Percentiles rank a stretch among this genome's conserved stretches.
Conservation (phyloP, 2,797 vertebrate species). For the Acipenser oxyrinchus region DNA sequence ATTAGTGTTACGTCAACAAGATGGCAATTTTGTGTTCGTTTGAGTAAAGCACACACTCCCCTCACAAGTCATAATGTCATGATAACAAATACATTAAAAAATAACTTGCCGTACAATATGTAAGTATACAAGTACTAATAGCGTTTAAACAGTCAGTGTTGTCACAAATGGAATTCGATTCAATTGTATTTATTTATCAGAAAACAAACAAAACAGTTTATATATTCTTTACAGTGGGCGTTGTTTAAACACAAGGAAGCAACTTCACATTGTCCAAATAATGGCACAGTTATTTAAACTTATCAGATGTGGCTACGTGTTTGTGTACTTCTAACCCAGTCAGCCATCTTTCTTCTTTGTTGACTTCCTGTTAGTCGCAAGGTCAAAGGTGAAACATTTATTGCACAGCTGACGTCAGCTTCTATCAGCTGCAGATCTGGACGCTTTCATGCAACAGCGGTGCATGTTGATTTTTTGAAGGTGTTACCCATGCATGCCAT, state of each 20-base stretch:
- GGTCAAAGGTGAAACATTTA: background rate
- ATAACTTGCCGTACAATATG: too few species aligned
- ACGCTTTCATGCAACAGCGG: too few species aligned
- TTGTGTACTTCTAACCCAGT: conserved; percentile 46
- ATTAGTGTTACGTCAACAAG: too few species aligned
- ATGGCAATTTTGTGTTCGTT: too few species aligned
- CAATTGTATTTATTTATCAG: background rate
- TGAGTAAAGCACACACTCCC: too few species aligned
- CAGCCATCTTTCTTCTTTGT: conserved; percentile 45
- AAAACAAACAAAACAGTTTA: background rate
- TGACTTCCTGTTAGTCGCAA: background rate
- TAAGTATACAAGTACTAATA: too few species aligned
- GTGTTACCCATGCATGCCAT: conserved; percentile 5
- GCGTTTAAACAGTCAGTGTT: too few species aligned
- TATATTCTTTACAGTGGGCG: background rate
- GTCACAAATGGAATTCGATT: background rate
- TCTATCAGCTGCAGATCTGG: background rate
- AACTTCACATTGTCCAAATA: conserved; percentile 36
- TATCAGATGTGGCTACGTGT: background rate
- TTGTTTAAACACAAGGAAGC: conserved; percentile 12
- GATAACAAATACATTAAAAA: too few species aligned
- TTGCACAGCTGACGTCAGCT: background rate
- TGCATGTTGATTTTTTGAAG: background rate
- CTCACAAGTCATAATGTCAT: too few species aligned
- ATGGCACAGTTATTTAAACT: background rate